Evolutionary conservation across 2,113 vertebrate species (phyloP).

Genomic region (Clarias magur): DNA sequence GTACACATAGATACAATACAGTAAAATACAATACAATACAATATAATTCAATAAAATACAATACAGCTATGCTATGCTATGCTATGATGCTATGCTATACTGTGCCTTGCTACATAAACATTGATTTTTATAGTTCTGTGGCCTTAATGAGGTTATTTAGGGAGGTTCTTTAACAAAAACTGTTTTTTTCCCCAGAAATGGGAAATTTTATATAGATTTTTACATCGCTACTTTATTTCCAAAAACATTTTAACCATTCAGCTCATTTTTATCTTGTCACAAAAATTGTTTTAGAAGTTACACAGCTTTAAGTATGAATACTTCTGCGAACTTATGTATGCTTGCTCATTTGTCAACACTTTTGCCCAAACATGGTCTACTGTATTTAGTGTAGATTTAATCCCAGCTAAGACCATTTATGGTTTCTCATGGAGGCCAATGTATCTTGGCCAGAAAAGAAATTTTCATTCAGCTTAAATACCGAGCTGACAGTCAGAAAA

Average conservation of each 20-base stretch:
- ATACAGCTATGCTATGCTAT: too few relatives aligned
- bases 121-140: not conserved
- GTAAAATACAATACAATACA: too few relatives aligned
- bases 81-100: not conserved
- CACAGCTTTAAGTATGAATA: not conserved
- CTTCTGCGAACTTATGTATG: not conserved
- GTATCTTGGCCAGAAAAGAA: not conserved
- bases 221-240: not conserved
- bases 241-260: not conserved
- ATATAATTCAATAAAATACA: too few relatives aligned
- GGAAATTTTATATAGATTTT: not conserved
- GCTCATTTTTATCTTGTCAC: not conserved
- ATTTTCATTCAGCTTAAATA: not conserved
- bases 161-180: not conserved
- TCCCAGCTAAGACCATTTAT: not conserved
- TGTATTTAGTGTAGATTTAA: not conserved
- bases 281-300: not conserved
- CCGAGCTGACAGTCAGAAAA: not conserved
- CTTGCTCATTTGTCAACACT: not conserved
- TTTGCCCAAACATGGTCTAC: not conserved
- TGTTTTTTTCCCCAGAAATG: not conserved
- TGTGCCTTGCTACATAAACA: not conserved
- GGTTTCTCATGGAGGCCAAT: not conserved
- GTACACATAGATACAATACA: too few relatives aligned
- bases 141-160: not conserved